Base-by-base conservation (phyloP, 2,113 vertebrate genomes). In the Osmerus eperlanus region DNA sequence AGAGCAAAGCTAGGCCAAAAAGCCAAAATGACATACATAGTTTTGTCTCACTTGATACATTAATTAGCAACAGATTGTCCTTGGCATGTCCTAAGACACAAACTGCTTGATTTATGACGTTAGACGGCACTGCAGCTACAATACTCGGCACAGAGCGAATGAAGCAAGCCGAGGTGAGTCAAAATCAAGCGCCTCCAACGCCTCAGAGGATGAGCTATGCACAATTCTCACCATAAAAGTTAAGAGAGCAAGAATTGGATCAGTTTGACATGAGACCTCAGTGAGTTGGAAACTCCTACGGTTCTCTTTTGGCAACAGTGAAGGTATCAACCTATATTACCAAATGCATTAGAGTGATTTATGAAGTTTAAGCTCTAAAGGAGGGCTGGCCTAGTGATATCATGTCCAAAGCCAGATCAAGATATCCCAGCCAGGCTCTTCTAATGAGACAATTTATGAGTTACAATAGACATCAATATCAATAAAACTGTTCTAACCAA, bases 271-370 rank as follows among this genome's bases (percentile, higher is more conserved):
- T 65, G 12, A n/a, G 78, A 75, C 70, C 73, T 68, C 70, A 71
- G 72, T 68, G 74, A 67, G 74, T 65, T 83, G 61, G 79, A 52
- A 81, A 58, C 36, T 75, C 67, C 70, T 56, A 59, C 71, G 66
- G 36, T 70, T 67, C 78, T 73, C 55, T 65, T 72, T 58, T 59
- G 68, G 71, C 60, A 65, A 76, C 64, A 53, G 67, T 67, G 8
- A 25, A 23, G 4, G 65, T 32, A 68, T 77, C 63, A 63, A 62
- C 62, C 72, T 74, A 62, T 68, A 78, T 63, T 68, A 72, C 75
- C 66, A 72, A 77, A 74, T 81, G 74, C 76, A 80, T 72, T 77
- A 41, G 59, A 66, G 59, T 78, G 82, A 89, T 90, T 88, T 86
- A 85, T 74, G 76, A 68, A 73, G 25, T 78, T 76, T 82, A 84